Evolutionary conservation across 2,888 invertebrate species (phyloP).

Genomic region (Strigamia maritima): DNA sequence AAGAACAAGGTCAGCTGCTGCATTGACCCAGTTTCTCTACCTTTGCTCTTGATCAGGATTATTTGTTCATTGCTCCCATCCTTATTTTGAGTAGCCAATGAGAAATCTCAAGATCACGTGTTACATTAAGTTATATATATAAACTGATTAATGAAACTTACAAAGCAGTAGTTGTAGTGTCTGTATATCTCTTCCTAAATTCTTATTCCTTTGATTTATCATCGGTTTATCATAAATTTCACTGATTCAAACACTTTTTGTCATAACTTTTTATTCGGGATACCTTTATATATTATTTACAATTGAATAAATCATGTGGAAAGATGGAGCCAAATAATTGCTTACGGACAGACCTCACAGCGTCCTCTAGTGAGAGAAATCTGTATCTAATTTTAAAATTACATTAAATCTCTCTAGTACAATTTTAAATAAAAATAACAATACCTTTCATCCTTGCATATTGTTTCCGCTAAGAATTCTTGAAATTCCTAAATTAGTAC

Average conservation of each 20-base stretch:
- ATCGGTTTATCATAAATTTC: no score
- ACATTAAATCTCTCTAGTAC: background rate
- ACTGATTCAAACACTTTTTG: no score
- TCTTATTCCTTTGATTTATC: no score
- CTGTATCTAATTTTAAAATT: background rate
- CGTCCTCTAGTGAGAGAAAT: background rate
- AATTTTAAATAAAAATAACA: background rate
- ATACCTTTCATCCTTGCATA: background rate
- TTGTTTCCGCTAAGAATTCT: background rate
- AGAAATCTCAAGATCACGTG: background rate
- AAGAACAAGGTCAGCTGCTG: background rate
- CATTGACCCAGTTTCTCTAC: slow-evolving; percentile 6
- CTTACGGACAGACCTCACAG: background rate
- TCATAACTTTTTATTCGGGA: no score
- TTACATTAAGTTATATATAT: background rate
- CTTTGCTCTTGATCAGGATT: slow-evolving; percentile 21
- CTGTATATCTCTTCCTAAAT: no score
- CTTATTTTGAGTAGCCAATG: background rate
- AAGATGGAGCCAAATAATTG: no score
- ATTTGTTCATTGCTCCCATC: background rate
- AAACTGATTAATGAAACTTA: background rate
- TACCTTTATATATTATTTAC: no score
- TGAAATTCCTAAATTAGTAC: background rate
- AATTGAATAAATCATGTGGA: no score
- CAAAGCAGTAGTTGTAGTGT: background rate